phyloP scores from a whole-genome alignment of 2,888 invertebrate species.

The Clostera curtula region DNA sequence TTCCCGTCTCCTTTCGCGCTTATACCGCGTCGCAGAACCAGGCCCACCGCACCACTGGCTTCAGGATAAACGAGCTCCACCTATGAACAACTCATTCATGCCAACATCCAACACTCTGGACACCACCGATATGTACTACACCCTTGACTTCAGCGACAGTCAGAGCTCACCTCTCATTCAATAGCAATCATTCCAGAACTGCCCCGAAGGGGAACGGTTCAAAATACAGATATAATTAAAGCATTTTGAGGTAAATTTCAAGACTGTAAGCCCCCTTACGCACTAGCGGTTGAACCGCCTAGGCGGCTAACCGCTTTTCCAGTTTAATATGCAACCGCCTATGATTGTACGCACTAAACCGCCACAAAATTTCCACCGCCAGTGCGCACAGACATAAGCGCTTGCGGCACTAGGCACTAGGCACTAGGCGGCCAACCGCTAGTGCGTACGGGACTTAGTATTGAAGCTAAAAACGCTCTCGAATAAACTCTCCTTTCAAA shows the following conservation, averaged over 20 bases:
- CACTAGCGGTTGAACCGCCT: no score
- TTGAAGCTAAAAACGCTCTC: no score
- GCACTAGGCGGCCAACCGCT: no score
- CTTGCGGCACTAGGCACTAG: no score
- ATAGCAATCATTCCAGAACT: slow-evolving; percentile 72
- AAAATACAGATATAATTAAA: slow-evolving; percentile 51
- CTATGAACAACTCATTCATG: slow-evolving; percentile 30
- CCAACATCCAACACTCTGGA: slow-evolving; percentile 71
- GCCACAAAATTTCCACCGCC: no score
- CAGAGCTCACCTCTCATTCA: slow-evolving; percentile 85
- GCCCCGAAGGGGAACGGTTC: slow-evolving; percentile 69
- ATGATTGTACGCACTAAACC: no score
- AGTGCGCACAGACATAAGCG: no score
- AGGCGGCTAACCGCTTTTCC: no score
- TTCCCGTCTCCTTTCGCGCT: slow-evolving; percentile 76
- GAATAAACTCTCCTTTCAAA: no score
- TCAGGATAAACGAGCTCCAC: slow-evolving; percentile 68
- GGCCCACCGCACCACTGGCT: slow-evolving; percentile 74
- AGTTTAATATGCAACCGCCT: no score
- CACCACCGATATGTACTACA: slow-evolving; percentile 85
- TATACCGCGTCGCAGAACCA: slow-evolving; percentile 52
- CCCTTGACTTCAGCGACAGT: slow-evolving; percentile 84
- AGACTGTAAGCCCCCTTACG: no score
- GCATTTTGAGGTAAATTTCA: neutral
- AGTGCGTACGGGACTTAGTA: no score